Evolutionary conservation across 2,888 invertebrate species (phyloP).

Genomic region (Pachycephus smyrnensis): DNA sequence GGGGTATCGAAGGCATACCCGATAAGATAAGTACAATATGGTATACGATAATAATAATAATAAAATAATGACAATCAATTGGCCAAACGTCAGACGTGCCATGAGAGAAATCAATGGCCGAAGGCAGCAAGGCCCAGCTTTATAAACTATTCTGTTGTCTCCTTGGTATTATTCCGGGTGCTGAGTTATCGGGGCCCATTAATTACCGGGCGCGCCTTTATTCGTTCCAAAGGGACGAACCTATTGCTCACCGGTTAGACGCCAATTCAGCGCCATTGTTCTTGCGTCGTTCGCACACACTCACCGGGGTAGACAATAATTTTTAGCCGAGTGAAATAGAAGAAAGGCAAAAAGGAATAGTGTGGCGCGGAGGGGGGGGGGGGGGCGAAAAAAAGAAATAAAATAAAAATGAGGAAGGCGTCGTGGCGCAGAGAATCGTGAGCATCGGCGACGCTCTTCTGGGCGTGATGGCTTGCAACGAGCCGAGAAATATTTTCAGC

Average conservation of each 20-base stretch:
- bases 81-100: too few relatives aligned
- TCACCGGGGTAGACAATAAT: slow-evolving; percentile 47
- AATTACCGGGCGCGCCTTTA: slow-evolving; percentile 66
- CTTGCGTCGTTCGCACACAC: slow-evolving; percentile 66
- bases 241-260: slow-evolving; percentile 67
- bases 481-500: slow-evolving; percentile 63
- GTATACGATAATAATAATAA: too few relatives aligned
- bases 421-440: background rate
- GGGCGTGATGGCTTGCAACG: slow-evolving; percentile 43
- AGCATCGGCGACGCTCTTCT: slow-evolving; percentile 31
- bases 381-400: slow-evolving; percentile 25
- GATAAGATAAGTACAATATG: too few relatives aligned
- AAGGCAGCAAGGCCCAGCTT: slow-evolving; percentile 45
- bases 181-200: slow-evolving; percentile 65
- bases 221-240: slow-evolving; percentile 66
- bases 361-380: slow-evolving; percentile 36
- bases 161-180: slow-evolving; percentile 65
- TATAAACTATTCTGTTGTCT: slow-evolving; percentile 68
- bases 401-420: background rate
- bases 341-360: slow-evolving; percentile 39
- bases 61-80: too few relatives aligned
- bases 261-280: slow-evolving; percentile 65
- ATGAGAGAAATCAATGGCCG: slow-evolving; percentile 32
- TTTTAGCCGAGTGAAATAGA: slow-evolving; percentile 52
- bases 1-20: too few relatives aligned